Base-by-base conservation (phyloP, 2,888 invertebrate species). In the Agelastica alni region DNA sequence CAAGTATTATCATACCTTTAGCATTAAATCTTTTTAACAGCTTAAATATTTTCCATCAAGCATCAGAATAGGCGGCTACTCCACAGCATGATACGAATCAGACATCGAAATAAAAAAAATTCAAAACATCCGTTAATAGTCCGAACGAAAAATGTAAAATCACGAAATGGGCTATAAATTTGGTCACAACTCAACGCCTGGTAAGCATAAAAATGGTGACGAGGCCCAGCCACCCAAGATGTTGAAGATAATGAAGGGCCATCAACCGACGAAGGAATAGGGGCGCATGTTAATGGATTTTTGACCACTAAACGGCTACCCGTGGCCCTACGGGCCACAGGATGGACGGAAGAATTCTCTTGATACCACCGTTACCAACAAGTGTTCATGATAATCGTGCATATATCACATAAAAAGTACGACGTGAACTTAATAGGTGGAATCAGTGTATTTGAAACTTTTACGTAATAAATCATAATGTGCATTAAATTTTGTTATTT, bases 91-190 rank as follows among this genome's bases (percentile, higher is more conserved):
- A 36, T 7, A 17, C 16, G 16, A 36, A 36, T 36, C 16, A 16
- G 26, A 26, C 9, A 26, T 9, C 26, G 9, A 36, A 36, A 16
- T 16, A 13, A 5, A 31, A 43, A 43, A 30, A 4, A 17, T 43
- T 30, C 4, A 30, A 43, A 43, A 22, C 17, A 17, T n/a, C 43
- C 28, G 30, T 10, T 43, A 43, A 43, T 43, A 17, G 17, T 14
- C 28, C 12, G n/a, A n/a, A 28, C 28, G 9, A 30, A 43, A 43
- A 30, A 43, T 43, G 43, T 43, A 43, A 43, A 43, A 43, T 43
- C 43, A 43, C 31, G 17, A 13, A 9, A 43, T 14, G 7, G 12
- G 43, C 28, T 30, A 43, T 43, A 43, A 43, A 43, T 43, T 43
- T 18, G 16, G 30, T 28, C 16, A 17, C 7, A 43, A 43, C 43